phyloP scores from a whole-genome alignment of 2,113 vertebrate species.

The Leptocoma aspasia region DNA sequence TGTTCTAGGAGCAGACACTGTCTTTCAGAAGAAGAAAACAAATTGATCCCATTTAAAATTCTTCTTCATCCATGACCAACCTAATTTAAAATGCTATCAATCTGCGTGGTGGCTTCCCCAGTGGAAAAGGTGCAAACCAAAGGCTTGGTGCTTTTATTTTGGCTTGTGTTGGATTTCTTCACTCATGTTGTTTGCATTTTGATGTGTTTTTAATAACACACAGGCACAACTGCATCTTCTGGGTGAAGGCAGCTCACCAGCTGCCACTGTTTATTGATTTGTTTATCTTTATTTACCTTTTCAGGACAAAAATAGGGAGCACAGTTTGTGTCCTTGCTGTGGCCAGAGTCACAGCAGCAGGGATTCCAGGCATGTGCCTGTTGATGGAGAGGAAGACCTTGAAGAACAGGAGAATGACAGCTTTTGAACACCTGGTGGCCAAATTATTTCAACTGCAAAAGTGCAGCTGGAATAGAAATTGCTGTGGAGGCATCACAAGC shows the following conservation, averaged over 20 bases:
- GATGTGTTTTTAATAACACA: neutral
- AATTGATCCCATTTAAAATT: constrained; percentile 17
- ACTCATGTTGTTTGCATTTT: neutral
- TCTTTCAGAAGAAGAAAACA: constrained; percentile 15
- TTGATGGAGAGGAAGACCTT: constrained; percentile 2
- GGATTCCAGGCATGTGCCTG: neutral
- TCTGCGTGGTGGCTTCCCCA: neutral
- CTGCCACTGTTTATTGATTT: constrained; percentile 26
- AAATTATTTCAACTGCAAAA: neutral
- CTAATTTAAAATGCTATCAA: neutral
- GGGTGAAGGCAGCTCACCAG: constrained; percentile 24
- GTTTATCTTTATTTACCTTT: constrained; percentile 47
- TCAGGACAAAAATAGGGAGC: neutral
- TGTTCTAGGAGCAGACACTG: neutral
- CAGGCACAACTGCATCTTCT: neutral
- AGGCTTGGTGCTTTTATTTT: neutral
- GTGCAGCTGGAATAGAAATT: neutral
- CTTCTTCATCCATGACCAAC: neutral
- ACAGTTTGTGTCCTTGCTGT: neutral
- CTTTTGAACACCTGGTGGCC: neutral
- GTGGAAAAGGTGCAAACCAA: neutral
- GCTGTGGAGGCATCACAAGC: neutral
- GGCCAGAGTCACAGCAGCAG: neutral
- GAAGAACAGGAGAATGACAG: neutral
- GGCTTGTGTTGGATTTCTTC: neutral